phyloP scores from a whole-genome alignment of 2,113 vertebrate genomes.

The Xenopus borealis region DNA sequence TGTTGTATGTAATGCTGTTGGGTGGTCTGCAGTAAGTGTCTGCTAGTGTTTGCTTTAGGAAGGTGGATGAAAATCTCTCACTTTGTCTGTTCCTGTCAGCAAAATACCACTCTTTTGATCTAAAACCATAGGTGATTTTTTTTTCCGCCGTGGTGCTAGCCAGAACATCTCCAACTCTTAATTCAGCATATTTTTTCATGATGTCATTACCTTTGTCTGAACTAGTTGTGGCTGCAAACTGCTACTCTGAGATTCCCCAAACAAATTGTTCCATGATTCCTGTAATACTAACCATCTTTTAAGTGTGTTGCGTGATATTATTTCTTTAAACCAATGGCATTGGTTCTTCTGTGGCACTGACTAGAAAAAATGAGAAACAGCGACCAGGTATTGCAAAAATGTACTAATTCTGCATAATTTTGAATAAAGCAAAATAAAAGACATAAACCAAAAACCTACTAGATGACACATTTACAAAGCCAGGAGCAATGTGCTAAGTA shows the following conservation, averaged over 20 bases:
- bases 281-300: too few species aligned
- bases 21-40: conserved; percentile 18
- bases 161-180: conserved; percentile 3
- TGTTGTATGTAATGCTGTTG: background rate
- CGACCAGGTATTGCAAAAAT: too few species aligned
- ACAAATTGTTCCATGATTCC: conserved; percentile 22
- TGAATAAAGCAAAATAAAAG: too few species aligned
- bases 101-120: conserved; percentile 22
- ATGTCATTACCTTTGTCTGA: conserved; percentile 21
- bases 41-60: conserved; percentile 16
- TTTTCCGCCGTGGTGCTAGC: background rate
- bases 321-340: too few species aligned
- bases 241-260: conserved; percentile 5
- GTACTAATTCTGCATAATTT: too few species aligned
- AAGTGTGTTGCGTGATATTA: too few species aligned
- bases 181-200: conserved; percentile 16
- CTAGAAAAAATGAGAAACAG: too few species aligned
- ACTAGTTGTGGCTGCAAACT: conserved; percentile 21
- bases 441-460: too few species aligned
- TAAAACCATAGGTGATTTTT: conserved; percentile 4
- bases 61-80: conserved; percentile 19
- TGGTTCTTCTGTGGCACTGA: too few species aligned
- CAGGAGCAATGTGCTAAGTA: too few species aligned
- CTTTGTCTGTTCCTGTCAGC: conserved; percentile 18
- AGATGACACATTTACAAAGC: too few species aligned